Evolutionary conservation across 2,113 vertebrate species (phyloP).

Genomic region (Clupea harengus): DNA sequence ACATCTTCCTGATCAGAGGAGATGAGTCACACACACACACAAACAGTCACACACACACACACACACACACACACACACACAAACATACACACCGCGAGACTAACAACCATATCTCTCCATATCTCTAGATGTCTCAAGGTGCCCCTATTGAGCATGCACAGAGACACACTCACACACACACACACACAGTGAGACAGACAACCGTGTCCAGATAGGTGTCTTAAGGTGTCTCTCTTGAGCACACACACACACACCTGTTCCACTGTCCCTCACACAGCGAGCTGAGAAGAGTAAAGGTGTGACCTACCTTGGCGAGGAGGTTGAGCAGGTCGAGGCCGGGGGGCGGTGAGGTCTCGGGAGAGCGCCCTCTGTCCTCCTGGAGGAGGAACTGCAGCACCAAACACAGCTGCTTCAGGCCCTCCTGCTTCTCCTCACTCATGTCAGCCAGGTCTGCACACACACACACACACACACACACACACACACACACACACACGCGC

Average conservation of each 20-base stretch:
- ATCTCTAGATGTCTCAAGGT: too few species aligned
- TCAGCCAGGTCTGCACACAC: slow-evolving; percentile 68
- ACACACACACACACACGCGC: background rate
- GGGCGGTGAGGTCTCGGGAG: slow-evolving; percentile 69
- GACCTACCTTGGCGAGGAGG: slow-evolving; percentile 87
- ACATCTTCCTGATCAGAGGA: too few species aligned
- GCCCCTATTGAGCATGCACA: background rate
- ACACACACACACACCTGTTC: slow-evolving; percentile 27
- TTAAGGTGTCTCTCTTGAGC: too few species aligned
- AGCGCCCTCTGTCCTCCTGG: slow-evolving; percentile 71
- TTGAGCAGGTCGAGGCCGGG: slow-evolving; percentile 78
- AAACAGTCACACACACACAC: too few species aligned
- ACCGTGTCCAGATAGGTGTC: too few species aligned
- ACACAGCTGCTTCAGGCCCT: slow-evolving; percentile 81
- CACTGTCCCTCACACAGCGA: background rate
- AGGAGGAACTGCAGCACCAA: slow-evolving; percentile 82
- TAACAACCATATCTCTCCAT: too few species aligned
- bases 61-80: too few species aligned
- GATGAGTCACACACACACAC: too few species aligned
- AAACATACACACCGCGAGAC: too few species aligned
- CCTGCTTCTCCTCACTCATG: slow-evolving; percentile 84
- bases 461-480: background rate
- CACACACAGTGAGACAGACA: too few species aligned
- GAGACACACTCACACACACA: slow-evolving; percentile 28
- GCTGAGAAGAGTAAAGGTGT: background rate